These are phyloP conservation scores for Emydura subglobosa DNA, from an alignment of 2,113 vertebrate species.

Conservation along the genomic window DNA sequence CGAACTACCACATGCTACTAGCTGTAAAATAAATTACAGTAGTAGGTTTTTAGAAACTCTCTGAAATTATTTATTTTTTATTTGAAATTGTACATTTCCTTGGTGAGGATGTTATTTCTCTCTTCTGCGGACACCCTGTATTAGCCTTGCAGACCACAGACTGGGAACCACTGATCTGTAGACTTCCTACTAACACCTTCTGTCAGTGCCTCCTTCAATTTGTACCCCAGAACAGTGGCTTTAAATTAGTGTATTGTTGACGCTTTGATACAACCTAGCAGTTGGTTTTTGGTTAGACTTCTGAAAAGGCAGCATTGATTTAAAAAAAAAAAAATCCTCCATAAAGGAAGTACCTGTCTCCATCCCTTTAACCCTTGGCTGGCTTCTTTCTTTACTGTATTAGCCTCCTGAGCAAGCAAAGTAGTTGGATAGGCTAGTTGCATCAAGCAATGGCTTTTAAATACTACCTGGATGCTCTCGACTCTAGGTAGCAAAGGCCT, in stretches of 20 bases:
- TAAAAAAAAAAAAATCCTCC: constrained; percentile 34
- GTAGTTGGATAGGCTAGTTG: constrained; percentile 17
- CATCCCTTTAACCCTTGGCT: constrained; percentile 48
- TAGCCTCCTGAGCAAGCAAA: constrained; percentile 32
- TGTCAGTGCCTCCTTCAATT: neutral
- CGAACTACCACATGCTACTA: no score
- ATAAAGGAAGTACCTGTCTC: constrained; percentile 48
- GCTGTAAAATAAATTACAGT: no score
- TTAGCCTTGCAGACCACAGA: no score
- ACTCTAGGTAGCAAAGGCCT: neutral
- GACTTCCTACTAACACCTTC: neutral
- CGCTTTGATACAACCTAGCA: neutral
- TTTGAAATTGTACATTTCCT: no score
- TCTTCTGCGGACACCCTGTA: no score
- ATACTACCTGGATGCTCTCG: constrained; percentile 30
- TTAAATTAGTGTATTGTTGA: neutral
- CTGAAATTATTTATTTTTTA: no score
- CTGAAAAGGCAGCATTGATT: accelerated
- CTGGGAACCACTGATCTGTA: neutral
- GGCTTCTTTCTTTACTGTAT: constrained; percentile 31
- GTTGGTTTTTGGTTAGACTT: neutral
- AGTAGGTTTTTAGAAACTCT: no score
- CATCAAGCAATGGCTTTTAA: neutral
- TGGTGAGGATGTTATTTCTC: no score
- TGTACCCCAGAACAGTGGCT: neutral